Conservation (phyloP, 30 jellyfish, hydroid and myxozoan species). For the Aurelia aurita complex sp. Pacific region DNA sequence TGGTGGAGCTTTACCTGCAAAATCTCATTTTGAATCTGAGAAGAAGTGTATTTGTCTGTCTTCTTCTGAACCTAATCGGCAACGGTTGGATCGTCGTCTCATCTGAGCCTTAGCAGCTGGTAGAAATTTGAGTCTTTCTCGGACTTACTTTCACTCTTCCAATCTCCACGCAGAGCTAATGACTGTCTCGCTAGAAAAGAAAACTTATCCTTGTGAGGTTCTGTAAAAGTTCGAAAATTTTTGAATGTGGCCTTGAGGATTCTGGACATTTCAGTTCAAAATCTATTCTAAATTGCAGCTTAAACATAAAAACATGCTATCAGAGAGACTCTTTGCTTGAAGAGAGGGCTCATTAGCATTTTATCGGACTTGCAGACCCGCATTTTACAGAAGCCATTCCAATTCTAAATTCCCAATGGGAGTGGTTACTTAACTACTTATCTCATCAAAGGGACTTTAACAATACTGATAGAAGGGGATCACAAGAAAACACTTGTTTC, state of each 20-base stretch:
- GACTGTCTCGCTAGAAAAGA: neutral
- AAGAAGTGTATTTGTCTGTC: neutral
- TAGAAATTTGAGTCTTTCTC: neutral
- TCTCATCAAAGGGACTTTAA: no score
- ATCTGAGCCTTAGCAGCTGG: conserved; percentile 2
- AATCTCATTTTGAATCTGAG: neutral
- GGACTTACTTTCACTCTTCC: neutral
- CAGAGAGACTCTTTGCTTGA: neutral
- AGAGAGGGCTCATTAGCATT: neutral
- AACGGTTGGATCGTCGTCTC: neutral
- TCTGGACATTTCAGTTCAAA: neutral
- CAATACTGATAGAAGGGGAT: no score
- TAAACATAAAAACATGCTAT: neutral
- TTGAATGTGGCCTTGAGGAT: neutral
- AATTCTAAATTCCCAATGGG: no score
- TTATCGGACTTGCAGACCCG: no score
- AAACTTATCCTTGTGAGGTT: neutral
- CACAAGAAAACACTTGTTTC: no score
- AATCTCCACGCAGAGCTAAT: conserved; percentile 5
- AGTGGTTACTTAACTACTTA: no score
- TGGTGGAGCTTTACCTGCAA: neutral
- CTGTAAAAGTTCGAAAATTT: neutral
- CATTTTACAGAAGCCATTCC: no score
- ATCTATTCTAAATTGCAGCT: neutral
- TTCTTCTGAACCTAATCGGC: neutral